Conservation (phyloP, 2,888 invertebrate genomes). For the Troides helena region DNA sequence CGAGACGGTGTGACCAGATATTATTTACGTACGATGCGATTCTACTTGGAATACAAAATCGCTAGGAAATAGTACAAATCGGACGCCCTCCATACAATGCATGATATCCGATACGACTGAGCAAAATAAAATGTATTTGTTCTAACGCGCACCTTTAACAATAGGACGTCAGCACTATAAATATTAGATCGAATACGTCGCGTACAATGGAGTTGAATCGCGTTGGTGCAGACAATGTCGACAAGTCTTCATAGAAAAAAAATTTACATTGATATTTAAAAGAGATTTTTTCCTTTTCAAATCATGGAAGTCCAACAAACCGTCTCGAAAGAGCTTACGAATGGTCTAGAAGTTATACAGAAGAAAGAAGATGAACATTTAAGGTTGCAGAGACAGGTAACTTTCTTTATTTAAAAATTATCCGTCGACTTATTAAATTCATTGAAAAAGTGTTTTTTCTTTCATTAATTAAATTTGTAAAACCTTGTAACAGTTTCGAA, state of each 20-base stretch:
- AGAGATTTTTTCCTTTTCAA: constrained; percentile 11
- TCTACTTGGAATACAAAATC: constrained; percentile 12
- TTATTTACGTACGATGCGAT: constrained; percentile 11
- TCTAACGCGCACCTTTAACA: constrained; percentile 18
- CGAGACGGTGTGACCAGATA: background rate
- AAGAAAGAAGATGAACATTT: constrained; percentile 71
- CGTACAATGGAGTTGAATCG: constrained; percentile 11
- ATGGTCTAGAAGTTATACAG: constrained; percentile 54
- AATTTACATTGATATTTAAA: constrained; percentile 17
- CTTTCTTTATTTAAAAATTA: constrained; percentile 19
- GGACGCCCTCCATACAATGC: constrained; percentile 8
- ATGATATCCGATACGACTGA: constrained; percentile 8
- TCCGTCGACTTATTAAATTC: too few species aligned
- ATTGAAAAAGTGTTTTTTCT: background rate
- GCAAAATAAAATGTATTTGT: constrained; percentile 18
- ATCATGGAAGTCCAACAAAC: constrained; percentile 20
- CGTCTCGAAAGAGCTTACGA: constrained; percentile 29
- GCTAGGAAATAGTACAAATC: constrained; percentile 1
- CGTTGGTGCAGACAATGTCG: constrained; percentile 25
- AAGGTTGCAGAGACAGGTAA: constrained; percentile 64
- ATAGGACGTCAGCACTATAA: constrained; percentile 21
- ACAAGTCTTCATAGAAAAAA: constrained; percentile 18
- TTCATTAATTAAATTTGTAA: background rate
- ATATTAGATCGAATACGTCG: constrained; percentile 13
- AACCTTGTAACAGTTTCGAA: constrained; percentile 50